Conservation (phyloP, 2,113 vertebrate species). For the Gobio gobio region DNA sequence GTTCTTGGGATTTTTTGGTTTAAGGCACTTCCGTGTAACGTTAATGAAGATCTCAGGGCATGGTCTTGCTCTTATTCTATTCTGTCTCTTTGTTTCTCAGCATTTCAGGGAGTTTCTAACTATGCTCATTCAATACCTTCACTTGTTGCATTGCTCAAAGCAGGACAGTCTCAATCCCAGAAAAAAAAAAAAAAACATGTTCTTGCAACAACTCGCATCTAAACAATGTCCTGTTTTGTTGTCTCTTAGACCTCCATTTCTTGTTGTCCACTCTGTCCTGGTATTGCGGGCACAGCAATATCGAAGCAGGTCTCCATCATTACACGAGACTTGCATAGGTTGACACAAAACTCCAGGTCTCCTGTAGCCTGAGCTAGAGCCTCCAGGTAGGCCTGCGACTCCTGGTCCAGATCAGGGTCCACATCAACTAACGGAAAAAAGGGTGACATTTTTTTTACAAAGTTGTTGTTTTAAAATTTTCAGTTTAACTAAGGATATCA, state of each 20-base stretch:
- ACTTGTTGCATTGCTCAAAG: slow-evolving; percentile 25
- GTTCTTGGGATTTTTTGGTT: slow-evolving; percentile 67
- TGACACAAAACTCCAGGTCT: slow-evolving; percentile 86
- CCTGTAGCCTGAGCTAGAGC: slow-evolving; percentile 85
- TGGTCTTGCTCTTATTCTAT: neutral
- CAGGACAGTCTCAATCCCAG: neutral
- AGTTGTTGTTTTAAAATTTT: neutral
- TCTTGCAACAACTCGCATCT: neutral
- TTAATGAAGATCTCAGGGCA: slow-evolving; percentile 17
- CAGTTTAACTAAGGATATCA: neutral
- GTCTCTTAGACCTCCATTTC: slow-evolving; percentile 84
- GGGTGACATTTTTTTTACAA: too few relatives aligned
- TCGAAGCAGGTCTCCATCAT: slow-evolving; percentile 98
- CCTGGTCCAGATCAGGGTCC: slow-evolving; percentile 85
- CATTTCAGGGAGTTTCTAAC: slow-evolving; percentile 71
- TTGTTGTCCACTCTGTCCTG: slow-evolving; percentile 70
- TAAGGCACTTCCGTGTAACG: slow-evolving; percentile 80
- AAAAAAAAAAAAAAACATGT: neutral
- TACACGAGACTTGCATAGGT: slow-evolving; percentile 89
- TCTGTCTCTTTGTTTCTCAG: slow-evolving; percentile 27
- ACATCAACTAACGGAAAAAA: slow-evolving; percentile 81
- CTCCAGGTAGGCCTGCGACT: slow-evolving; percentile 88
- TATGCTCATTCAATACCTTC: slow-evolving; percentile 47
- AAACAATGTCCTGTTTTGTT: slow-evolving; percentile 10
- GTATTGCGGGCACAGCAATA: slow-evolving; percentile 70